These are phyloP conservation scores for Augochlorella aurata DNA, from an alignment of 2,888 invertebrate species.

Conservation along the genomic window DNA sequence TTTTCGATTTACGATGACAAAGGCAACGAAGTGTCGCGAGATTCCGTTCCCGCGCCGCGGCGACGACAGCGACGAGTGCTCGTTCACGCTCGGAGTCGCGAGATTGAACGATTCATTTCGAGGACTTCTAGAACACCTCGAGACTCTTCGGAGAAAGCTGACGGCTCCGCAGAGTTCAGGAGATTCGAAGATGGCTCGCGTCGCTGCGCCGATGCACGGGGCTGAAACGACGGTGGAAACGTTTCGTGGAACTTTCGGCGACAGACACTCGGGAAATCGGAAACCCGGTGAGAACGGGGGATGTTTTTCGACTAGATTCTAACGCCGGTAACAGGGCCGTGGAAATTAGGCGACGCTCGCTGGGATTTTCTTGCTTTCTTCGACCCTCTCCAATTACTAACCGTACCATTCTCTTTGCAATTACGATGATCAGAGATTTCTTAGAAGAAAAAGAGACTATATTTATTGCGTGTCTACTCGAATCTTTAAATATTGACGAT, in stretches of 20 bases:
- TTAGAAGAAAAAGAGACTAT: no score
- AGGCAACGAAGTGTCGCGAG: not conserved
- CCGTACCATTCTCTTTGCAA: no score
- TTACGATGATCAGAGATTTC: no score
- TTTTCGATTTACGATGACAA: constrained; percentile 59
- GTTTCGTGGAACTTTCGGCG: not conserved
- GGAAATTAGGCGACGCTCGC: not conserved
- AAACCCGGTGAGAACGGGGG: not conserved
- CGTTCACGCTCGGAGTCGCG: constrained; percentile 23
- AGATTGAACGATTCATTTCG: constrained; percentile 32
- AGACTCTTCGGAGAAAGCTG: not conserved
- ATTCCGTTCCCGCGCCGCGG: not conserved
- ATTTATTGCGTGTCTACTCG: no score
- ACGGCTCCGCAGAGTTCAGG: not conserved
- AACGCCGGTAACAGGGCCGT: not conserved
- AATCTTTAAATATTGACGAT: no score
- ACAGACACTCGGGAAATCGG: not conserved
- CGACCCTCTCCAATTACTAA: no score
- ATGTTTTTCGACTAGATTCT: not conserved
- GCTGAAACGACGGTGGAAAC: not conserved
- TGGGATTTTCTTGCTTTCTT: no score
- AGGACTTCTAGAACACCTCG: not conserved
- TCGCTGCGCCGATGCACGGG: constrained; percentile 6
- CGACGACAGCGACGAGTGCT: not conserved
- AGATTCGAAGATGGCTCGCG: constrained; percentile 24